A percentile compares a stretch with the other conserved stretches of the same genome.
These are phyloP conservation scores for Mungos mungo DNA, from an alignment of 2,113 vertebrate genomes.

Conservation along the genomic window DNA sequence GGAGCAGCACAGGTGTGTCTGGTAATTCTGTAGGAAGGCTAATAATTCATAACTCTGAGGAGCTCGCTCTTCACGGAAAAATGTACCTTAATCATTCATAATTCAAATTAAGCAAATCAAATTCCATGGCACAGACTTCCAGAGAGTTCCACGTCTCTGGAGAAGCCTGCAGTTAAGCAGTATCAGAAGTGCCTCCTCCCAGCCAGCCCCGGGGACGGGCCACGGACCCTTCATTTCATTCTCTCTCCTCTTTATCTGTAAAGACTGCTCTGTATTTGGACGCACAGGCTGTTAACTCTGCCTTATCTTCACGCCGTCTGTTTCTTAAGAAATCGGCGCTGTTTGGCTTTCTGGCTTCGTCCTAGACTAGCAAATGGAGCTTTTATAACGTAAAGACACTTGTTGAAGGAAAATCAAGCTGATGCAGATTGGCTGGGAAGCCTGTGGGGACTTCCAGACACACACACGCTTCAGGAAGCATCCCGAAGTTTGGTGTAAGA, in stretches of 20 bases:
- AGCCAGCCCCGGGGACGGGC: background rate
- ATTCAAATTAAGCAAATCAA: background rate
- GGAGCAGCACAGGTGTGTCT: background rate
- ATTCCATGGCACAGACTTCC: background rate
- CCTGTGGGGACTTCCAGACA: rapidly evolving
- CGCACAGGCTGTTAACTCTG: rapidly evolving
- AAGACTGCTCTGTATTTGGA: background rate
- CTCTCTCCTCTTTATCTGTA: too few species aligned
- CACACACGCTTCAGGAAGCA: background rate
- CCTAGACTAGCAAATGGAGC: background rate
- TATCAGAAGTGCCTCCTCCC: rapidly evolving
- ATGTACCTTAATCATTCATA: rapidly evolving
- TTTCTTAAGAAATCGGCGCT: background rate
- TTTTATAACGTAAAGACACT: background rate
- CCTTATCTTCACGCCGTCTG: background rate
- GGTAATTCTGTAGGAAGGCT: background rate
- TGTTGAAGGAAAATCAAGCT: slow-evolving; percentile 46
- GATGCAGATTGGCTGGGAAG: background rate
- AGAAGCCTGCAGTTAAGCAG: rapidly evolving
- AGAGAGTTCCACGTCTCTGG: rapidly evolving
- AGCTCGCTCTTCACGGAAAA: background rate
- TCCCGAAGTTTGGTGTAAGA: background rate
- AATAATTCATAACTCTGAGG: background rate
- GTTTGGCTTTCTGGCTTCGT: background rate
- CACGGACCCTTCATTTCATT: rapidly evolving